Conservation (phyloP, 1,140 invertebrate genomes). For the Trachymyrmex septentrionalis region DNA sequence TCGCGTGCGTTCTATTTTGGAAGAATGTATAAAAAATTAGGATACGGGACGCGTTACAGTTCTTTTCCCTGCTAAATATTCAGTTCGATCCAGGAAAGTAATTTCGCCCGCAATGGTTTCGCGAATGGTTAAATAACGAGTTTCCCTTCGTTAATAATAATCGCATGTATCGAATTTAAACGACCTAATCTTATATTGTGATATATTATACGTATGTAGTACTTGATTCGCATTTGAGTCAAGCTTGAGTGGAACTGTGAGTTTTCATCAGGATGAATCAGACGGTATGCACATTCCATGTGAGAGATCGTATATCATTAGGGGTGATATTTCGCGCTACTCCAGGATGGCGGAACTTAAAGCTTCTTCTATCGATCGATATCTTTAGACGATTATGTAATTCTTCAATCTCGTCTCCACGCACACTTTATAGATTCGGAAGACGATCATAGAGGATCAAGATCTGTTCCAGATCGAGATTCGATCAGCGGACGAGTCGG, state of each 20-base stretch:
- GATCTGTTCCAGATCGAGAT: slow-evolving; percentile 40
- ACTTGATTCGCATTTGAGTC: slow-evolving; percentile 6
- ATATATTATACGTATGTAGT: slow-evolving; percentile 36
- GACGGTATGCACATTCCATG: slow-evolving; percentile 46
- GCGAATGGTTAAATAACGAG: background rate
- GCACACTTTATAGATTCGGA: slow-evolving; percentile 26
- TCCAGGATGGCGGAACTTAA: slow-evolving; percentile 49
- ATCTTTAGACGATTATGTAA: slow-evolving; percentile 43
- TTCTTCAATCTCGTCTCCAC: slow-evolving; percentile 50
- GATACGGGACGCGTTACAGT: background rate
- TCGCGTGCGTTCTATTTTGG: background rate
- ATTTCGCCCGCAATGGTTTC: slow-evolving; percentile 11
- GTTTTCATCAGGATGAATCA: slow-evolving; percentile 14
- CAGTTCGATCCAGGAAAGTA: slow-evolving; percentile 12
- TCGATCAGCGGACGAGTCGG: slow-evolving; percentile 35
- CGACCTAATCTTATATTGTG: slow-evolving; percentile 56
- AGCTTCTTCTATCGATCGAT: slow-evolving; percentile 51
- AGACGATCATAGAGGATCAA: background rate
- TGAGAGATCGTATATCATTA: slow-evolving; percentile 49
- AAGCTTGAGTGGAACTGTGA: background rate
- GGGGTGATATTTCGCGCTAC: slow-evolving; percentile 22
- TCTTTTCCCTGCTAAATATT: background rate
- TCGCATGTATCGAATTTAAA: slow-evolving; percentile 45
- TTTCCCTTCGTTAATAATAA: slow-evolving; percentile 26
- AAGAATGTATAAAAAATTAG: background rate